Percentiles rank a stretch among this genome's conserved stretches.
phyloP scores from a whole-genome alignment of 2,797 vertebrate genomes.

The Leontocebus nigricollis region DNA sequence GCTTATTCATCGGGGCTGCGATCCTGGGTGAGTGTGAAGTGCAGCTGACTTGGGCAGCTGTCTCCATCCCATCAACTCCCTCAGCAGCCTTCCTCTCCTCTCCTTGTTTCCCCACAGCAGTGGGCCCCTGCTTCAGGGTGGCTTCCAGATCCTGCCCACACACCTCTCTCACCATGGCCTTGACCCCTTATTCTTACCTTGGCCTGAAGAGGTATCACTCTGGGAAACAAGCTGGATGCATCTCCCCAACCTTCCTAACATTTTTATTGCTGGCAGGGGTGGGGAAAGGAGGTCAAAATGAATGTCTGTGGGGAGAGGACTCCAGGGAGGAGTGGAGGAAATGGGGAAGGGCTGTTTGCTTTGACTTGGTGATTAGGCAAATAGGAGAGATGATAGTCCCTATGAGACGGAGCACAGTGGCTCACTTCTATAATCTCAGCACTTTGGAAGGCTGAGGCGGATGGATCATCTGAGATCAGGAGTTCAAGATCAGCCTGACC shows the following conservation, averaged over 20 bases:
- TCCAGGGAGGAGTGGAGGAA: not conserved
- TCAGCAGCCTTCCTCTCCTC: not conserved
- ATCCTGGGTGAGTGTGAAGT: conserved; percentile 90
- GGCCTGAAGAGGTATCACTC: not conserved
- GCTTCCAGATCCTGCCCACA: not conserved
- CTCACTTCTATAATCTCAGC: not conserved
- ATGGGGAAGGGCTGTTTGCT: not conserved
- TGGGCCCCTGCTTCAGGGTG: not conserved
- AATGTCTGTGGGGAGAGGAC: not conserved
- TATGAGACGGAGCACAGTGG: not conserved
- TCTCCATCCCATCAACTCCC: not conserved
- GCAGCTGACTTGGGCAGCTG: not conserved
- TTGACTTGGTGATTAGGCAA: not conserved
- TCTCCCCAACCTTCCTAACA: not conserved
- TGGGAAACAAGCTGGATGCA: not conserved
- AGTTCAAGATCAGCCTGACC: not conserved
- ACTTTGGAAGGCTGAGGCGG: not conserved
- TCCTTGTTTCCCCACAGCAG: not conserved
- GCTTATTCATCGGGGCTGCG: conserved; percentile 91
- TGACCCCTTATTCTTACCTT: not conserved
- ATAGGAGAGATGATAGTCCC: not conserved
- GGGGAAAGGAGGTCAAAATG: not conserved
- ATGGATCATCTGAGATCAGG: not conserved
- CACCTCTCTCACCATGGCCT: not conserved
- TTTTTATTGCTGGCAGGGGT: not conserved